Evolutionary conservation across 1,140 invertebrate species (phyloP).

Genomic region (Spodoptera litura): DNA sequence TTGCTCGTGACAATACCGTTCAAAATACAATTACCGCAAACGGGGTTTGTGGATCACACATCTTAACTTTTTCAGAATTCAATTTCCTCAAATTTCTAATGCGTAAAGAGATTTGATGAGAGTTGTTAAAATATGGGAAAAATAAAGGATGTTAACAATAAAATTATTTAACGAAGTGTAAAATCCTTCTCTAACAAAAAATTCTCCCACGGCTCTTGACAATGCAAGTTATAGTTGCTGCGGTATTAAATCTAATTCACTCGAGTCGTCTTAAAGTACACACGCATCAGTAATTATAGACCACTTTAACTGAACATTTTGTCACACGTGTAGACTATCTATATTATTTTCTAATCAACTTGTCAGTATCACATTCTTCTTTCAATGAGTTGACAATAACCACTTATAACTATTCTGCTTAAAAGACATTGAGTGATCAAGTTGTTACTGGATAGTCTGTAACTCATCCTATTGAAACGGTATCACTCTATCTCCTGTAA

Average conservation of each 20-base stretch:
- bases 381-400: not conserved
- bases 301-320: constrained; percentile 50
- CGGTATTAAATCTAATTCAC: constrained; percentile 51
- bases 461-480: constrained; percentile 21
- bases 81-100: not conserved
- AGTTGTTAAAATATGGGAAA: not conserved
- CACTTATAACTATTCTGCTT: not conserved
- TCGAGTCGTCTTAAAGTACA: constrained; percentile 46
- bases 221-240: constrained; percentile 43
- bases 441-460: not conserved
- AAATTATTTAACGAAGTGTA: not conserved
- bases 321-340: constrained; percentile 47
- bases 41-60: constrained; percentile 75
- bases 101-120: not conserved
- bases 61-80: constrained; percentile 8
- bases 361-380: constrained; percentile 15
- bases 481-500: constrained; percentile 56
- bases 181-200: constrained; percentile 37
- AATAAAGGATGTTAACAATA: not conserved
- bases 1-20: constrained; percentile 78
- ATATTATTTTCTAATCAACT: constrained; percentile 13
- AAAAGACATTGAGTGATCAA: not conserved
- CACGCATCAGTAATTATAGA: constrained; percentile 53
- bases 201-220: constrained; percentile 51
- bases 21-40: constrained; percentile 68